Base-by-base conservation (phyloP, 2,113 vertebrate species). In the Cavia porcellus region DNA sequence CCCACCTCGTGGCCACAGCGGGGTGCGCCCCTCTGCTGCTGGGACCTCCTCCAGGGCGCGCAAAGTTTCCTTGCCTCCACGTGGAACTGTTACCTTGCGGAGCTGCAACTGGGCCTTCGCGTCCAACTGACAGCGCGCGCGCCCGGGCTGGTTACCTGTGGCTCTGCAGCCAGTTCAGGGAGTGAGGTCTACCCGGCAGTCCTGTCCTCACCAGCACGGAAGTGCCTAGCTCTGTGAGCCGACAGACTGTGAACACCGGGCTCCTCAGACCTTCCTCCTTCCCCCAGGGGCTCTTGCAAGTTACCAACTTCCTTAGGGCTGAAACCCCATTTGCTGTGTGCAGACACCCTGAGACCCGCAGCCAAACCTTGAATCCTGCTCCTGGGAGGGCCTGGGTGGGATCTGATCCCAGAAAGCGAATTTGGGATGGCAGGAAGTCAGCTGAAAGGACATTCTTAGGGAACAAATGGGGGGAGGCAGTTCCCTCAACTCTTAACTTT, bases 1-100 rank as follows among this genome's bases (percentile, higher is more conserved):
- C 90, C 90, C 93, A 77, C 90, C 70, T 74, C 95, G 68, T 47
- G 38, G 86, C 83, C 62, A 35, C 87, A 15, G 72, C 83, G 50
- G 24, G 72, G 13, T 64, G 95, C 68, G 75, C 68, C 62, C 9
- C 84, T 47, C 42, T 0, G 94, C 90, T 45, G 45, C 55, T 0
- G 85, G 19, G 12, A 87, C 75, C 32, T 90, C 75, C 42, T 88
- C 90, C 68, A 0, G 35, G 59, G 15, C 90, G 6, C 15, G 32
- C 90, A 19, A 74, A 96, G 72, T 92, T 91, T 64, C 95, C 95
- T 81, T n/a, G 61, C 52, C 61, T 90, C 87, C 96, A 95, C 74
- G 94, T 87, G 97, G 25, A 81, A 45, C 64, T 28, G 87, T 86
- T 86, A 70, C 81, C 89, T 77, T 35, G 14, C 38, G 68, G 25